Percentiles rank a stretch among this genome's conserved stretches.
Conservation (phyloP, 2,797 vertebrate species). For the Phalanger gymnotis region DNA sequence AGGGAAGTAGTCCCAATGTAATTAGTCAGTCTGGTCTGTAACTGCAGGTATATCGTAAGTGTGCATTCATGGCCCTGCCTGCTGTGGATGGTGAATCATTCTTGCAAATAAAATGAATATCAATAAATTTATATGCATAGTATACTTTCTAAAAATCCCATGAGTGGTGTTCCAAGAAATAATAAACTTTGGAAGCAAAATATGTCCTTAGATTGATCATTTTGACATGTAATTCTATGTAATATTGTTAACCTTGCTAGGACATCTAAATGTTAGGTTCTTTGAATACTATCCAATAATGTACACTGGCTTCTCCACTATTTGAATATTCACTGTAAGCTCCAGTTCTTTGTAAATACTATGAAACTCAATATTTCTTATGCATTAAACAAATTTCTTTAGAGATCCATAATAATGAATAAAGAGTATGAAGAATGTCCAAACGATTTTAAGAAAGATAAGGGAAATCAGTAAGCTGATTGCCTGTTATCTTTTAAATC, state of each 20-base stretch:
- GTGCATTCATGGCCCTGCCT: not conserved
- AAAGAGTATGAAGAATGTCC: not conserved
- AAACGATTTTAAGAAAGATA: not conserved
- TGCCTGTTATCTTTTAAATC: not conserved
- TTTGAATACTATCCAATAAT: not conserved
- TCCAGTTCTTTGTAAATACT: not conserved
- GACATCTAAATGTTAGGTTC: conserved; percentile 2
- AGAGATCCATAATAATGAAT: not conserved
- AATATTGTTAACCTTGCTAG: not conserved
- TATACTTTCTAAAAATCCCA: not conserved
- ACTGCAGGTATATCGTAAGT: not conserved
- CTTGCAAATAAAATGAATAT: not conserved
- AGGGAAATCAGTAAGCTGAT: not conserved
- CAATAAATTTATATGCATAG: not conserved
- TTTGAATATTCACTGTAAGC: not conserved
- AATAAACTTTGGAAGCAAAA: not conserved
- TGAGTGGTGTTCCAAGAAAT: not conserved
- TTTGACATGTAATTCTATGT: not conserved
- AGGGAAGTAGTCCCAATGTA: not conserved
- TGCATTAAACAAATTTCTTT: not conserved
- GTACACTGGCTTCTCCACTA: not conserved
- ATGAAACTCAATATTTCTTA: not conserved
- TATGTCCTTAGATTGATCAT: not conserved
- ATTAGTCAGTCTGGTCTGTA: not conserved
- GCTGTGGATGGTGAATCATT: not conserved